Base-by-base conservation (phyloP, 2,113 vertebrate species). In the Rhadina sibilatrix region DNA sequence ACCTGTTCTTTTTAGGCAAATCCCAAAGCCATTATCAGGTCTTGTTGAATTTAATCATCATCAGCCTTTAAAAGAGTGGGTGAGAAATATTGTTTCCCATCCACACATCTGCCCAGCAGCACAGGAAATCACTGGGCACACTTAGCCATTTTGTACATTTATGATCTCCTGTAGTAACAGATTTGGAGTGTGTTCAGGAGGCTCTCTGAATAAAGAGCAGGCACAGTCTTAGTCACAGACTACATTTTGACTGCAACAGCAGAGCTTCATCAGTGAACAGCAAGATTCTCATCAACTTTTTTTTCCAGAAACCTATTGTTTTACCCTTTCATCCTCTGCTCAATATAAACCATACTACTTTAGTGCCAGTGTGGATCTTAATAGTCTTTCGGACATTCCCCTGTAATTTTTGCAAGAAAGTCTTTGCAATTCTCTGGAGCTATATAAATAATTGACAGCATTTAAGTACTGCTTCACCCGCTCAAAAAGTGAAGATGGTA, bases 401-500 rank as follows among this genome's bases (percentile, higher is more conserved):
- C 44, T 69, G 11, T 54, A 90, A 81, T 84, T 89, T 83, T 65
- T 93, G 27, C 31, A 74, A 68, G 60, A 86, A 91, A 84, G 31
- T 35, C 33, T 78, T 93, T 80, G 35, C 20, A 50, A 38, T 89
- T 94, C 38, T 93, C 60, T 86, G 49, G 52, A 89, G 46, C 5
- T 81, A 8, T 52, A 91, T 72, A 91, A 93, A 89, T 84, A 95
- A 93, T 79, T 94, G 68, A 79, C 64, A 79, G 50, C 30, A 96
- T 93, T 81, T 95, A 93, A 94, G 76, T 90, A 93, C 74, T 83
- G 72, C 82, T 95, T 88, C 27, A 91, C 42, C 47, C 85, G 60
- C 22, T 23, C 42, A 59, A 95, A 93, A 95, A 72, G 10, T 40
- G 37, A 93, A 84, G 53, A 82, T 24, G 14, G 33, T 91, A 80